phyloP scores from a whole-genome alignment of 2,888 invertebrate genomes.

The Tuta absoluta region DNA sequence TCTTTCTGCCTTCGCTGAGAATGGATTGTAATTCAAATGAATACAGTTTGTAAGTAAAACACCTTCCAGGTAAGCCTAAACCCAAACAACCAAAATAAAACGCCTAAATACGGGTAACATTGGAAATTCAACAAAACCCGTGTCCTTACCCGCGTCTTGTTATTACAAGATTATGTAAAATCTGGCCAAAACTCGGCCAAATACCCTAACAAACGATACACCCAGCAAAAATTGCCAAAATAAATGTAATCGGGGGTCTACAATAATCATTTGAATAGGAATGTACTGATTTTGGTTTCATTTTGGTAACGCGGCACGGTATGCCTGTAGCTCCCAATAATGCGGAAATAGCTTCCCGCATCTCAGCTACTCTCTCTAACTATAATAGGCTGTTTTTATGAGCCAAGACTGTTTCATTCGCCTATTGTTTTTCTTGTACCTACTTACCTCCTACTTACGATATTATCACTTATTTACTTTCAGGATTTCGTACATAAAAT shows the following conservation, averaged over 20 bases:
- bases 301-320: slow-evolving; percentile 37
- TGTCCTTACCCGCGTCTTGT: slow-evolving; percentile 25
- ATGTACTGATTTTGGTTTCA: slow-evolving; percentile 67
- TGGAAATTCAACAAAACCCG: slow-evolving; percentile 15
- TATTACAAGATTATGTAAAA: slow-evolving; percentile 42
- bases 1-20: too few relatives aligned
- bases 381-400: slow-evolving; percentile 45
- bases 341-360: slow-evolving; percentile 37
- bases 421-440: slow-evolving; percentile 38
- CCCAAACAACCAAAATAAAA: background rate
- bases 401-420: slow-evolving; percentile 44
- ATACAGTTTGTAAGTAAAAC: too few relatives aligned
- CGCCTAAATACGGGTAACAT: background rate
- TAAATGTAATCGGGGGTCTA: slow-evolving; percentile 73
- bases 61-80: slow-evolving; percentile 7
- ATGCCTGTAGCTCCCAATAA: slow-evolving; percentile 43
- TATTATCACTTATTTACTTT: too few relatives aligned
- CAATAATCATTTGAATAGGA: slow-evolving; percentile 80
- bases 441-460: too few relatives aligned
- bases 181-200: slow-evolving; percentile 38
- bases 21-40: too few relatives aligned
- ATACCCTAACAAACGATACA: slow-evolving; percentile 45
- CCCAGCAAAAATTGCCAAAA: slow-evolving; percentile 57
- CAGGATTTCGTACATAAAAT: too few relatives aligned
- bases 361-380: too few relatives aligned